phyloP scores from a whole-genome alignment of 2,797 vertebrate genomes.

The Gallinago nigripennis region DNA sequence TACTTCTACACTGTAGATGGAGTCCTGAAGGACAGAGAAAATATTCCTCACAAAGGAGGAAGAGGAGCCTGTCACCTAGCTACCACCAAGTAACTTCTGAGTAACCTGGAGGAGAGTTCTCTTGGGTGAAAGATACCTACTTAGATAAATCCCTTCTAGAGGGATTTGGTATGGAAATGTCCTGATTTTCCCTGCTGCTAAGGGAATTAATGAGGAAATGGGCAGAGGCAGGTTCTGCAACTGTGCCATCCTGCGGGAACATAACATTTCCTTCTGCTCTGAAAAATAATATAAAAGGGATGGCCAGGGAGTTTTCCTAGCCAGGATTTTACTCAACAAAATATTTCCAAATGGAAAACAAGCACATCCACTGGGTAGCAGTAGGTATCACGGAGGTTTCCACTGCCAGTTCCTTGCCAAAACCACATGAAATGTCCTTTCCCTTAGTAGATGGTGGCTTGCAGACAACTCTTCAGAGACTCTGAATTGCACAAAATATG shows the following conservation, averaged over 20 bases:
- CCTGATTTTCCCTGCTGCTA: background rate
- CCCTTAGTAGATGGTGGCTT: background rate
- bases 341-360: conserved; percentile 56
- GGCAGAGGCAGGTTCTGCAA: background rate
- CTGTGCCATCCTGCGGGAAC: conserved; percentile 10
- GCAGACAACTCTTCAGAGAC: background rate
- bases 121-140: background rate
- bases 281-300: conserved; percentile 40
- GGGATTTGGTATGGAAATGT: background rate
- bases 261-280: conserved; percentile 30
- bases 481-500: background rate
- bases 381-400: conserved; percentile 44
- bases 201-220: conserved; percentile 21
- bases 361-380: conserved; percentile 30
- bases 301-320: conserved; percentile 29
- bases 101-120: background rate
- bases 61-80: background rate
- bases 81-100: background rate
- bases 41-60: background rate
- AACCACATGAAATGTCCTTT: conserved; percentile 40
- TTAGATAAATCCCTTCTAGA: background rate
- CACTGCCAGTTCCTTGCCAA: background rate
- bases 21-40: background rate
- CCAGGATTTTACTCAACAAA: conserved; percentile 42
- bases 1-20: background rate